Base-by-base conservation (phyloP, 2,113 vertebrate genomes). In the Gallinago media region DNA sequence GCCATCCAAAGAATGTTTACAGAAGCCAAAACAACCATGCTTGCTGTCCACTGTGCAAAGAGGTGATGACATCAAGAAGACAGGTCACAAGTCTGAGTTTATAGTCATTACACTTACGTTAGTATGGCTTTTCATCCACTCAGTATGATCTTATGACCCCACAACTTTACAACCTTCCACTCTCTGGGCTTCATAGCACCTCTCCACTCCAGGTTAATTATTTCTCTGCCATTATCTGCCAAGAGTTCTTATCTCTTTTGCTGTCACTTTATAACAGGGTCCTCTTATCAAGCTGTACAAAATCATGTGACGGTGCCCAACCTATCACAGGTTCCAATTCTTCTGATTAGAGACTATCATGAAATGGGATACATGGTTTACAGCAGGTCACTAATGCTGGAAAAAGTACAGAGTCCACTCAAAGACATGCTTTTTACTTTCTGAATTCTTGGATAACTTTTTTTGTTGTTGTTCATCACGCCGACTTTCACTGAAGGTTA, bases 231-330 rank as follows among this genome's bases (percentile, higher is more conserved):
- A 97, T 97, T 99, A 99, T 99, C 99, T 98, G 98, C 98, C 98
- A 98, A 97, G 98, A 97, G 97, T 96, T 98, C 99, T 99, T 99
- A 99, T 99, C 99, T 99, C 97, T 96, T 96, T 93, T 97, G 98
- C 98, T 99, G 99, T 99, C 99, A 99, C 98, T 99, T 99, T 99
- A 99, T 99, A 99, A 99, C 99, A 98, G 98, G 98, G 98, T 95
- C 96, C 97, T 97, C 97, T 99, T 98, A 99, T 98, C 98, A 98
- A 95, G 97, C 97, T 89, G 97, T 92, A 95, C 81, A 74, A 83
- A 83, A 91, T 82, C 98, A 98, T 84, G 94, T 98, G 98, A 97
- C 42, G 8, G 26, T 19, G 26, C 61, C 83, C 93, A 96, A 97
- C 98, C 99, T 99, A 99, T 98, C 95, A 74, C 68, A 93, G 94